Evolutionary conservation across 2,888 invertebrate species (phyloP), one percentile per base, ranked within the genome.

Genomic region (Tillus elongatus): DNA sequence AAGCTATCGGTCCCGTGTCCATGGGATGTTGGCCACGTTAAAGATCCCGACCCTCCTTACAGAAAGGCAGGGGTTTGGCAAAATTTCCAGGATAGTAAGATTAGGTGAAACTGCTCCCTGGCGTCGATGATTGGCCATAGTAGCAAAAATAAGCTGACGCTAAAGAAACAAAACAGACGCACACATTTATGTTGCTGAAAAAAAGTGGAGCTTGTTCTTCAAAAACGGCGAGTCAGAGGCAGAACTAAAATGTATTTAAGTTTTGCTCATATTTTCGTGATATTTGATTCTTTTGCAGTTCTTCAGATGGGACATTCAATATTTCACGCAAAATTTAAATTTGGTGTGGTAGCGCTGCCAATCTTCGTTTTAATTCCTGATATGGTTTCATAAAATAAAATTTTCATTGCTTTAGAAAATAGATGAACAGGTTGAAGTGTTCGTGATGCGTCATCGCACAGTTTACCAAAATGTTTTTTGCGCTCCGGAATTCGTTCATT

Each of bases 361-460:
- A 19, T 8, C 24, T n/a, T 19, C 24, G 6, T 19, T 19, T 8
- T 19, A 19, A 19, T 19, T 19, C n/a, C 24, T 19, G 24, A 19
- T 19, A 19, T 19, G 24, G n/a, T 19, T 19, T n/a, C 6, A 19
- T 19, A 6, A 19, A 19, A 19, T 19, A 19, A 6, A 6, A 19
- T n/a, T n/a, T 8, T 19, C n/a, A 19, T 19, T 19, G 6, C 24
- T 19, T 19, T 19, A 19, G 24, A 19, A 19, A 19, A 19, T 6
- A 19, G 24, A 8, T 19, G 24, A 19, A 19, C 24, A 19, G 24
- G 24, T 19, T 19, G 24, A 19, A 19, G 24, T 19, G 24, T 19
- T 19, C 24, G 24, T 19, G n/a, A 19, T 19, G n/a, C 24, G 24
- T 19, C 24, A 19, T 19, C 24, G n/a, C 24, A 19, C 24, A 19